Evolutionary conservation across 2,797 vertebrate species (phyloP), one percentile per base, ranked within the genome.

Genomic region (Typhlichthys eigenmanni): DNA sequence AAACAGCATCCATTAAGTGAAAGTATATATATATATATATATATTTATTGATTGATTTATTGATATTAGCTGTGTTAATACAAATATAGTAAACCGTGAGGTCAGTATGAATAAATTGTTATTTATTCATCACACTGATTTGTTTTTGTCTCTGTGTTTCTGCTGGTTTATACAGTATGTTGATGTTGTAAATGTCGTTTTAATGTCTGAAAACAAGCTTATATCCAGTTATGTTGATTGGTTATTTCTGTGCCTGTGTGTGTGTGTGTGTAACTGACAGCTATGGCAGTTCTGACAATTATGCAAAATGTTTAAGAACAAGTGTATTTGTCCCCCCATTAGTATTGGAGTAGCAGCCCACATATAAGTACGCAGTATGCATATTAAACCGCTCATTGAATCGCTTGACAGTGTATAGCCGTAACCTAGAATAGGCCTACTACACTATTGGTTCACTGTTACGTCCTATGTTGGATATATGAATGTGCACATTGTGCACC

Each of bases 101-200:
- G 62, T 87, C 63, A 81, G 74, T 82, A 43, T 74, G 55, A 92
- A 92, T 92, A 91, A 92, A 93, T 87, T 56, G 76, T 85, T 29
- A 29, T 85, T 88, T 75, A 78, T 89, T 91, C 88, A 86, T 71
- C 84, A 79, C 72, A 85, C 53, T 65, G 13, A 62, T 68, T 78
- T 84, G 76, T 49, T 75, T 46, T 70, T 81, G 32, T 78, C 58
- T 67, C 9, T 74, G 13, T 12, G 49, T 60, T 1, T 56, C 5
- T 38, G 13, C 53, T 51, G 49, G n/a, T 1, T 6, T 14, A 14
- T 63, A 58, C 32, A 38, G 24, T 29, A 29, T 29, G 24, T n/a
- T 59, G 9, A 7, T 13, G 46, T 29, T 12, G 38, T 16, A 9
- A 9, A 51, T 51, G 14, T 14, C 2, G 9, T 46, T 62, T 46